phyloP scores from a whole-genome alignment of 2,888 invertebrate species.

The Lochmaea crataegi region DNA sequence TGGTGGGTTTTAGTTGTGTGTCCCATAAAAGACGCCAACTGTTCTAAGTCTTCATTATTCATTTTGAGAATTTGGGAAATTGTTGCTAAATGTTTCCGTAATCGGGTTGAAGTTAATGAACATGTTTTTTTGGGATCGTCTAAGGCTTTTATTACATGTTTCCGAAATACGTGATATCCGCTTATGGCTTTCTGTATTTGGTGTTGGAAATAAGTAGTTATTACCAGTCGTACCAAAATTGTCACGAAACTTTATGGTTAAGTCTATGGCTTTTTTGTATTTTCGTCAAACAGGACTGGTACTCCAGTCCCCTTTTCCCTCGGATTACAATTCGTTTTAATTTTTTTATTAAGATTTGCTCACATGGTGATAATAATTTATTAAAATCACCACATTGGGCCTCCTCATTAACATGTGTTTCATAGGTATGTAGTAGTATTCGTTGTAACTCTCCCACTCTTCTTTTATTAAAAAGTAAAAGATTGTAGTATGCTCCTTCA shows the following conservation, averaged over 20 bases:
- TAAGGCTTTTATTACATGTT: constrained; percentile 10
- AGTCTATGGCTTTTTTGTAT: neutral
- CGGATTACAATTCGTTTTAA: constrained; percentile 1
- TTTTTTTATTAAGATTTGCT: neutral
- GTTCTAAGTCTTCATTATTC: no score
- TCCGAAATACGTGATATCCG: constrained; percentile 11
- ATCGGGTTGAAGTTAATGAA: neutral
- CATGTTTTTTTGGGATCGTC: constrained; percentile 3
- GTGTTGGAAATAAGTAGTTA: no score
- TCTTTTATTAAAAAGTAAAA: constrained; percentile 19
- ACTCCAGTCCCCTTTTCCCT: constrained; percentile 2
- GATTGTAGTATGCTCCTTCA: constrained; percentile 12
- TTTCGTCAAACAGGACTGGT: neutral
- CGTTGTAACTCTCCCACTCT: constrained; percentile 14
- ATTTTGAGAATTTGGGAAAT: no score
- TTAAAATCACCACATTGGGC: neutral
- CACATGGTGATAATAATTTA: neutral
- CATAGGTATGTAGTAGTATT: neutral
- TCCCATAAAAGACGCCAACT: no score
- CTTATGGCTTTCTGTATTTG: neutral
- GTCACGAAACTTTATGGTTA: neutral
- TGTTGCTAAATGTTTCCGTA: neutral
- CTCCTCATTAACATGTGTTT: neutral
- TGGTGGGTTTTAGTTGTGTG: no score
- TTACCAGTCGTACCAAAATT: no score